These are phyloP conservation scores for Uloborus diversus DNA, from an alignment of 1,140 invertebrate species.

Conservation along the genomic window DNA sequence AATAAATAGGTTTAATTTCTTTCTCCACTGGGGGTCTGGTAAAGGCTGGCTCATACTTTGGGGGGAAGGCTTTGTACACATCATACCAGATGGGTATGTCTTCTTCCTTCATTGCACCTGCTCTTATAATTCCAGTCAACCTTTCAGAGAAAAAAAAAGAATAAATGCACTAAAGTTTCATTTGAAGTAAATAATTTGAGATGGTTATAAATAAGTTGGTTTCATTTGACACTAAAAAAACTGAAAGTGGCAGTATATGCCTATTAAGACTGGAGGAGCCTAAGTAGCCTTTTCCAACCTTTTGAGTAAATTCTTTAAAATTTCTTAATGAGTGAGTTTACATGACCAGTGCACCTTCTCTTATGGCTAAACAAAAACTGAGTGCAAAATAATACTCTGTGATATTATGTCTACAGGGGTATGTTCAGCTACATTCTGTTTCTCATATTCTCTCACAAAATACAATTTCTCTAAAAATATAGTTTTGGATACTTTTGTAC, in stretches of 20 bases:
- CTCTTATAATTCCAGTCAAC: slow-evolving; percentile 76
- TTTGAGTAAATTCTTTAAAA: neutral
- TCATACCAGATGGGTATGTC: slow-evolving; percentile 91
- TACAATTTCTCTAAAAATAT: too few relatives aligned
- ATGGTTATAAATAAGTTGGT: too few relatives aligned
- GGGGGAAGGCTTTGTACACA: slow-evolving; percentile 86
- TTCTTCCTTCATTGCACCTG: slow-evolving; percentile 77
- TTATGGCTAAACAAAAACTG: too few relatives aligned
- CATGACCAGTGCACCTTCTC: too few relatives aligned
- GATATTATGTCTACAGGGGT: neutral
- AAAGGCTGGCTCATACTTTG: slow-evolving; percentile 78
- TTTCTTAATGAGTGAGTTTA: neutral
- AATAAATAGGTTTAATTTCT: slow-evolving; percentile 77
- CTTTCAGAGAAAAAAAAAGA: slow-evolving; percentile 67
- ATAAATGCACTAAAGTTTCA: neutral
- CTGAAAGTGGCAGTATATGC: neutral
- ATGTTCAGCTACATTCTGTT: too few relatives aligned
- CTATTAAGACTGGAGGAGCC: neutral
- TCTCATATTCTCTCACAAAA: too few relatives aligned
- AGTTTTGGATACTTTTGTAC: too few relatives aligned
- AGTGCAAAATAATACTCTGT: too few relatives aligned
- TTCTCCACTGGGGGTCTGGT: slow-evolving; percentile 72
- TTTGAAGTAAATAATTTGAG: neutral
- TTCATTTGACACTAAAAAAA: neutral
- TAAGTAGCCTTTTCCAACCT: too few relatives aligned